Evolutionary conservation across 2,797 vertebrate species (phyloP), one percentile per base, ranked within the genome.

Genomic region (Falco columbarius): DNA sequence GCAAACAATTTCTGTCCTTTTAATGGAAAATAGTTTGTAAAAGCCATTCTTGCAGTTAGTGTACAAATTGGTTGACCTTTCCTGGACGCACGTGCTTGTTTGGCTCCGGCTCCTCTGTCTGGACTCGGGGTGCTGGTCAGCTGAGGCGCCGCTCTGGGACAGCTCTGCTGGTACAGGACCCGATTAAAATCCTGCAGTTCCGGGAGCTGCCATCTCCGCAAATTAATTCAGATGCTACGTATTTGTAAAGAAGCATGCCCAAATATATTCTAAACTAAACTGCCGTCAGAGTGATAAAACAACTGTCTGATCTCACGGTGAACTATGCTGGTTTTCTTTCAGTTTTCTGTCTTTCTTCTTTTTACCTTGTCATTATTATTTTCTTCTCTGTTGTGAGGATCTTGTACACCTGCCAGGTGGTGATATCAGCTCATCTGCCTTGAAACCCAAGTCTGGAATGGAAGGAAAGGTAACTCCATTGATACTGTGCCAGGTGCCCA

Each of bases 381-480:
- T 73, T 52, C 8, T 87, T 73, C 62, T 34, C 61, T 77, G 27
- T 61, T 73, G 27, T 0, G 19, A 38, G 82, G 58, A 17, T 80
- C 51, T 38, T 94, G 67, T 65, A 75, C 38, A 49, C 36, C 81
- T 62, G 88, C 14, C 63, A 87, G 62, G 26, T 80, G 62, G 65
- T 86, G 55, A 34, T 84, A 68, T 17, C 67, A 42, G 30, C 93
- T 85, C 40, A 58, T 56, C 83, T 80, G 30, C 71, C 67, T 90
- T 86, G 75, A 96, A 96, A 73, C 81, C 4, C 68, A 44, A 42
- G 55, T 32, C 87, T 92, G 88, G 54, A 89, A 62, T 79, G 52
- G 90, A 84, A 47, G 34, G 23, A 85, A 79, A 73, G 71, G 66
- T 84, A 85, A 58, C 81, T 90, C 54, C 34, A 72, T 22, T 42